phyloP scores from a whole-genome alignment of 2,113 vertebrate genomes.

The Indri indri region DNA sequence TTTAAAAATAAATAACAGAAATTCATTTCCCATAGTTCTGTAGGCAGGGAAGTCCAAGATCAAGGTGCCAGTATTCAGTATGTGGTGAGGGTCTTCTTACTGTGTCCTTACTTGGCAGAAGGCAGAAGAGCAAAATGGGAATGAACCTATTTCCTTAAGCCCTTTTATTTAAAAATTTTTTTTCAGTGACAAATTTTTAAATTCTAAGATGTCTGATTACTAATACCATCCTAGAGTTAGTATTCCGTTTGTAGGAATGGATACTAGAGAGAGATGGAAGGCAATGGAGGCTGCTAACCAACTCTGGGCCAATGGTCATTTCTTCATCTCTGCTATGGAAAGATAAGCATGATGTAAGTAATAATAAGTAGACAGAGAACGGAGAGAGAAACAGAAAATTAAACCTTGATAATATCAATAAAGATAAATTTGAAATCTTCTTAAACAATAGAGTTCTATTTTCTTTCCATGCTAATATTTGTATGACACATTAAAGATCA shows the following conservation, averaged over 20 bases:
- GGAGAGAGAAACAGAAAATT: background rate
- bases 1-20: too few relatives aligned
- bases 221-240: background rate
- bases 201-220: background rate
- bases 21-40: too few relatives aligned
- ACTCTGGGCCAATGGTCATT: background rate
- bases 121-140: too few relatives aligned
- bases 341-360: background rate
- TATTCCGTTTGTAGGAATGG: background rate
- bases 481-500: background rate
- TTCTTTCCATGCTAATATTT: background rate
- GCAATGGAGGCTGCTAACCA: background rate
- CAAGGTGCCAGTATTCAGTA: too few relatives aligned
- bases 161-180: too few relatives aligned
- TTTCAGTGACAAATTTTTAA: background rate
- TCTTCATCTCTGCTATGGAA: background rate
- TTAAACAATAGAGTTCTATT: background rate
- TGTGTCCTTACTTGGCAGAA: too few relatives aligned
- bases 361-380: background rate
- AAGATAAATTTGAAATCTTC: background rate
- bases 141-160: too few relatives aligned
- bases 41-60: too few relatives aligned
- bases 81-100: too few relatives aligned
- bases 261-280: background rate
- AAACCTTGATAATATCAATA: background rate